phyloP scores from a whole-genome alignment of 37 sponge, comb jelly and placozoan genomes.

The Theonella swinhoei region DNA sequence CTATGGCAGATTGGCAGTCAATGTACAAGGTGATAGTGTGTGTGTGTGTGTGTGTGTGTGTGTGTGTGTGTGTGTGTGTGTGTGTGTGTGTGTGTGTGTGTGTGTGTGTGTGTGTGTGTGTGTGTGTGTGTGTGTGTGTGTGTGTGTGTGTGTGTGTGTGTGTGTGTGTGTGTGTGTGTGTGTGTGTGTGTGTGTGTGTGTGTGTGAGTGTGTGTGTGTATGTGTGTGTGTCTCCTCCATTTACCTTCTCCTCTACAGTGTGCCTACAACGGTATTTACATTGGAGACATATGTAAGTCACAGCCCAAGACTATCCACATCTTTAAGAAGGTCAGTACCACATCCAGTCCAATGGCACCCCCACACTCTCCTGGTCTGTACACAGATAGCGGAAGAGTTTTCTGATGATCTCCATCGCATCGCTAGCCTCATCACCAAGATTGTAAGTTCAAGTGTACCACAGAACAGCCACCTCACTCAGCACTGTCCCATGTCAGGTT shows the following conservation, averaged over 20 bases:
- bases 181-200: too few relatives aligned
- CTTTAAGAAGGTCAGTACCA: conserved; percentile 59
- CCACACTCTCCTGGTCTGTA: not conserved
- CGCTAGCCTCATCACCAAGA: conserved; percentile 76
- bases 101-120: conserved; percentile 25
- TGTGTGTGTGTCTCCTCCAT: too few relatives aligned
- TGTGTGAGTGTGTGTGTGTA: too few relatives aligned
- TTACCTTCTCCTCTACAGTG: conserved; percentile 39
- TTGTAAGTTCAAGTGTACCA: too few relatives aligned
- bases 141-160: conserved; percentile 4
- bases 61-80: too few relatives aligned
- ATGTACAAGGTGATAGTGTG: conserved; percentile 87
- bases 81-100: conserved; percentile 22
- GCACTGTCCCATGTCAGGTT: conserved; percentile 40
- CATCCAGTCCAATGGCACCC: not conserved
- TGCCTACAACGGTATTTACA: conserved; percentile 79
- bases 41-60: too few relatives aligned
- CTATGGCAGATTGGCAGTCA: conserved; percentile 87
- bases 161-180: too few relatives aligned
- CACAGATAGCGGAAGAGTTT: conserved; percentile 52
- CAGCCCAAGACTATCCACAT: conserved; percentile 69
- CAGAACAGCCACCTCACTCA: not conserved
- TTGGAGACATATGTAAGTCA: conserved; percentile 78
- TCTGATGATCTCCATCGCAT: conserved; percentile 65
- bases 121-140: conserved; percentile 36